Conservation (phyloP, 2,797 vertebrate genomes). For the Cetoscarus ocellatus region DNA sequence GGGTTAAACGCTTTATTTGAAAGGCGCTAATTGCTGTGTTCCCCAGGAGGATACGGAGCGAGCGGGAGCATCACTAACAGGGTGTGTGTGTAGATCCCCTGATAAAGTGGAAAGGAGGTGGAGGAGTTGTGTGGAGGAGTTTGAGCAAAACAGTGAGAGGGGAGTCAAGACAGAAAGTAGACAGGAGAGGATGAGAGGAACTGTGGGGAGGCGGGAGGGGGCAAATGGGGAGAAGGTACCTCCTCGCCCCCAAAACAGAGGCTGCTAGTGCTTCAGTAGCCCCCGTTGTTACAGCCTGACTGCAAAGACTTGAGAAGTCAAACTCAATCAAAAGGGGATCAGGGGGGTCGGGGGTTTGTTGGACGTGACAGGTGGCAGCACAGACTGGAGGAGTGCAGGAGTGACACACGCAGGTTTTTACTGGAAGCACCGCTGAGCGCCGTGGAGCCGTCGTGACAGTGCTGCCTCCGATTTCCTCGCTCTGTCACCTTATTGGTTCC, state of each 20-base stretch:
- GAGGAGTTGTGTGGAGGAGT: conserved; percentile 41
- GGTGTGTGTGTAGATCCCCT: conserved; percentile 40
- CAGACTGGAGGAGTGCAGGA: conserved; percentile 27
- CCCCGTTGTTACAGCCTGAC: conserved; percentile 29
- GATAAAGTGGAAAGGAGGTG: conserved; percentile 41
- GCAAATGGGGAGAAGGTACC: conserved; percentile 53
- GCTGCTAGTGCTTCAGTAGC: conserved; percentile 49
- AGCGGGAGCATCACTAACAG: conserved; percentile 17
- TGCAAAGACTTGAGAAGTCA: conserved; percentile 3
- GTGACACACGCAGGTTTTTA: conserved; percentile 32
- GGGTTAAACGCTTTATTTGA: conserved; percentile 58
- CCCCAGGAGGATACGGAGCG: conserved; percentile 20
- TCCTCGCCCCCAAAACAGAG: conserved; percentile 51
- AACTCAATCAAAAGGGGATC: conserved; percentile 37
- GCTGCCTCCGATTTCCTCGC: conserved; percentile 29
- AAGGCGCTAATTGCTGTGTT: conserved; percentile 45
- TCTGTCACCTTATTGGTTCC: conserved; percentile 19
- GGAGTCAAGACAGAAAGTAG: conserved; percentile 34
- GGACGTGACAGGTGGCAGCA: conserved; percentile 40
- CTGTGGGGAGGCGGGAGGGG: conserved; percentile 48
- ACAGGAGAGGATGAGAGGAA: conserved; percentile 37
- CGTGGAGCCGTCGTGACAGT: conserved; percentile 31
- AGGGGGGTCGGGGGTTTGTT: conserved; percentile 21
- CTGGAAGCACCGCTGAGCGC: conserved; percentile 30
- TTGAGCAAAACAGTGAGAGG: conserved; percentile 39